Evolutionary conservation across 2,113 vertebrate species (phyloP).

Genomic region (Anoura caudifer): DNA sequence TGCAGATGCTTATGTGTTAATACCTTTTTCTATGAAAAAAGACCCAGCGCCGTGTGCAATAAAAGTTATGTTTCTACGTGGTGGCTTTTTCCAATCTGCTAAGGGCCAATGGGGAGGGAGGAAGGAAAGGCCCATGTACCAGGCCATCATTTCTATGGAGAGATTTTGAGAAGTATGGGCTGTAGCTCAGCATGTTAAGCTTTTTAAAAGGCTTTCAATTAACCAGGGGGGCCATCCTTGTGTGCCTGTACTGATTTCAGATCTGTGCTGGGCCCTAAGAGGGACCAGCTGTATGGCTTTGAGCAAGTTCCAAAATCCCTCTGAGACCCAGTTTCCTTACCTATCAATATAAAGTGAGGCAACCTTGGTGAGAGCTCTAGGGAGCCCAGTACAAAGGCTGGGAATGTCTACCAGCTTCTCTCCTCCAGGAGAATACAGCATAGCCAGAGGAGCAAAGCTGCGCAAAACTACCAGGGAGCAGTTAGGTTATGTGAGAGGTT

Average conservation of each 20-base stretch:
- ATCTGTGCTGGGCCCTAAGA: not conserved
- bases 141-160: not conserved
- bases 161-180: not conserved
- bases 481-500: not conserved
- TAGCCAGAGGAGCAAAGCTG: not conserved
- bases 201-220: not conserved
- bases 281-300: not conserved
- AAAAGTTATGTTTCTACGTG: constrained; percentile 98
- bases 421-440: not conserved
- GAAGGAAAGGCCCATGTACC: not conserved
- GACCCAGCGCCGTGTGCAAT: constrained; percentile 98
- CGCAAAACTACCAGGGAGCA: not conserved
- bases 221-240: not conserved
- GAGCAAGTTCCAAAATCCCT: not conserved
- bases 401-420: not conserved
- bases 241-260: not conserved
- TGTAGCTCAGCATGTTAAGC: not conserved
- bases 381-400: not conserved
- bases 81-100: constrained; percentile 70
- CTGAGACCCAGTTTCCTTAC: not conserved
- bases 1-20: constrained; percentile 99
- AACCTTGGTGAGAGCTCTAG: not conserved
- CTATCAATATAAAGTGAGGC: not conserved
- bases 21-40: constrained; percentile 98
- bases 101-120: constrained; percentile 20